A percentile compares a stretch with the other conserved stretches of the same genome.
Conservation (phyloP, 2,797 vertebrate species). For the Erpetoichthys calabaricus region DNA sequence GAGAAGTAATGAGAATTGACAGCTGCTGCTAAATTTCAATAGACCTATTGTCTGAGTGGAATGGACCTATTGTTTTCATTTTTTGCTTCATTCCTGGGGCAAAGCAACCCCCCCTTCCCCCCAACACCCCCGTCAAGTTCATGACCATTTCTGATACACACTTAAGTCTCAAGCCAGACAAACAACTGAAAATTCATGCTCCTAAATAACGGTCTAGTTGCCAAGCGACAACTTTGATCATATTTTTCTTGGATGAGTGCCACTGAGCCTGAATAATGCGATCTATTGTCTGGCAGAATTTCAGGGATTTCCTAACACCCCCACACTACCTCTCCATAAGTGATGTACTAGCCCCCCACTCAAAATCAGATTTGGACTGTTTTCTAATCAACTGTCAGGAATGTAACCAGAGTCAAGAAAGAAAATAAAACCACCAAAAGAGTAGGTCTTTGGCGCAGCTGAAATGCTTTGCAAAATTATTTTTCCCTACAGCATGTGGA, state of each 20-base stretch:
- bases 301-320: conserved; percentile 15
- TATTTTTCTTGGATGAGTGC: conserved; percentile 30
- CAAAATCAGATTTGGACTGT: not conserved
- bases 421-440: not conserved
- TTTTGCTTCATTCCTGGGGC: no score
- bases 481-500: no score
- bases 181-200: no score
- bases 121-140: no score
- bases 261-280: conserved; percentile 27
- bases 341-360: no score
- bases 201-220: conserved; percentile 3
- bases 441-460: no score
- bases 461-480: no score
- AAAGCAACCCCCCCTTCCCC: no score
- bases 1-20: conserved; percentile 37
- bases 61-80: conserved; percentile 20
- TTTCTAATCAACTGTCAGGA: conserved; percentile 4
- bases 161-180: no score
- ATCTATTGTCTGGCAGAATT: conserved; percentile 28
- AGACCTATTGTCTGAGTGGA: conserved; percentile 25
- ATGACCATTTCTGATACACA: no score
- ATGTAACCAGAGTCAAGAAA: not conserved
- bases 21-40: conserved; percentile 23
- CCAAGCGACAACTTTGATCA: conserved; percentile 25
- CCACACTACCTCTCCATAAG: no score